Conservation (phyloP, 1,140 invertebrate genomes). For the Drosophila tsacasi region DNA sequence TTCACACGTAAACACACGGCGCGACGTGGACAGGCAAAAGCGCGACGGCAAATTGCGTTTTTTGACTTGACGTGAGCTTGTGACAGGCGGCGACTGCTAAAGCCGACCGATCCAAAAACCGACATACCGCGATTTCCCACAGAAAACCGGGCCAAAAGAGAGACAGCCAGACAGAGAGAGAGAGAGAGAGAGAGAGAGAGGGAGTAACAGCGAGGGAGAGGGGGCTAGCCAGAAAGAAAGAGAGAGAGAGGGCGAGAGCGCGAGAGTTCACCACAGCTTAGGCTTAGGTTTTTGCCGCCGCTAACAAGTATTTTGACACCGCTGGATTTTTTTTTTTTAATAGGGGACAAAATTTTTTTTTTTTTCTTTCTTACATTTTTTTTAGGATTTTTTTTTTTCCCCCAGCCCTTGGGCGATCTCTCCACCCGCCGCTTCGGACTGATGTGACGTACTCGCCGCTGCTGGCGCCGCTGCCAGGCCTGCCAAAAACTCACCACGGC, state of each 20-base stretch:
- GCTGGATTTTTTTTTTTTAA: conserved; percentile 21
- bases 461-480: conserved; percentile 8
- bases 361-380: not conserved
- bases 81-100: conserved; percentile 59
- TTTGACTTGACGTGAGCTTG: conserved; percentile 52
- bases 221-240: not conserved
- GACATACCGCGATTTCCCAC: conserved; percentile 62
- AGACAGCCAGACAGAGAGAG: not conserved
- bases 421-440: conserved; percentile 7
- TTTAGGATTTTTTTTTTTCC: conserved; percentile 5
- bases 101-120: conserved; percentile 74
- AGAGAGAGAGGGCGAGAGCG: conserved; percentile 4
- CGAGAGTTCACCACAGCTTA: conserved; percentile 52
- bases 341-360: not conserved
- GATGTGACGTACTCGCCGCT: not conserved
- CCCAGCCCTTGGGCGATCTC: conserved; percentile 7
- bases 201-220: not conserved
- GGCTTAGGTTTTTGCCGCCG: conserved; percentile 52
- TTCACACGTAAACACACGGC: conserved; percentile 36
- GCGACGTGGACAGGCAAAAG: conserved; percentile 29
- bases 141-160: conserved; percentile 35
- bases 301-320: conserved; percentile 77
- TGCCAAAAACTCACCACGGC: conserved; percentile 60
- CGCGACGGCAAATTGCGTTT: conserved; percentile 53
- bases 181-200: not conserved